Conservation (phyloP, 1,140 invertebrate species). For the Brachionus plicatilis region DNA sequence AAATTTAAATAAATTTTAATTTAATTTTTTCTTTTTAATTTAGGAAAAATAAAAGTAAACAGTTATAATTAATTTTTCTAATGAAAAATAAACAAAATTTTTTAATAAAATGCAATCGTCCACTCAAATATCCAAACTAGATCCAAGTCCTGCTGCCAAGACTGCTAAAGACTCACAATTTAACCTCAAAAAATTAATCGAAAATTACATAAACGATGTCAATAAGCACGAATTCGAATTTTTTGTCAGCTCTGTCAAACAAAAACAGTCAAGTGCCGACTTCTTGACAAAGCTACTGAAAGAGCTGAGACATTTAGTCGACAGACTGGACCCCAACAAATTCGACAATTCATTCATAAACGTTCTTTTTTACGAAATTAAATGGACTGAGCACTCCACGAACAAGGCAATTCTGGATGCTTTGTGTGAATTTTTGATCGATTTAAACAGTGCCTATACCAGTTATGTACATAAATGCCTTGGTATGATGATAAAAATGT, state of each 20-base stretch:
- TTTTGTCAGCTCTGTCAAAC: not conserved
- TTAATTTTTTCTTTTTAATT: not conserved
- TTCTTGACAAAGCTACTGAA: not conserved
- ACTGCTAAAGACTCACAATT: not conserved
- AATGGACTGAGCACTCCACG: not conserved
- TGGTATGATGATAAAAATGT: slow-evolving; percentile 34
- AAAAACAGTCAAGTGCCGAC: not conserved
- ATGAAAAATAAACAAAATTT: not conserved
- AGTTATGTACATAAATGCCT: slow-evolving; percentile 29
- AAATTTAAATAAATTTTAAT: not conserved
- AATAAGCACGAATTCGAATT: slow-evolving; percentile 24
- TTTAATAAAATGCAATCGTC: slow-evolving; percentile 4
- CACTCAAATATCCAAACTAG: not conserved
- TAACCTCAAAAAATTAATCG: not conserved
- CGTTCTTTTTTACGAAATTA: slow-evolving; percentile 34
- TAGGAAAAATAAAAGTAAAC: not conserved
- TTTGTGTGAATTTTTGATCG: not conserved
- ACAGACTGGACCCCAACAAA: not conserved
- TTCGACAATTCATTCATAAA: not conserved
- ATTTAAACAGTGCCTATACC: slow-evolving; percentile 37
- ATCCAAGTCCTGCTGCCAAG: not conserved
- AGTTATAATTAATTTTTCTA: not conserved
- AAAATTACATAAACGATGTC: not conserved
- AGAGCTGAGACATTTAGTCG: not conserved
- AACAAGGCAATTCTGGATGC: not conserved